These are phyloP conservation scores for Paramisgurnus dabryanus DNA, from an alignment of 2,113 vertebrate species.

Conservation along the genomic window DNA sequence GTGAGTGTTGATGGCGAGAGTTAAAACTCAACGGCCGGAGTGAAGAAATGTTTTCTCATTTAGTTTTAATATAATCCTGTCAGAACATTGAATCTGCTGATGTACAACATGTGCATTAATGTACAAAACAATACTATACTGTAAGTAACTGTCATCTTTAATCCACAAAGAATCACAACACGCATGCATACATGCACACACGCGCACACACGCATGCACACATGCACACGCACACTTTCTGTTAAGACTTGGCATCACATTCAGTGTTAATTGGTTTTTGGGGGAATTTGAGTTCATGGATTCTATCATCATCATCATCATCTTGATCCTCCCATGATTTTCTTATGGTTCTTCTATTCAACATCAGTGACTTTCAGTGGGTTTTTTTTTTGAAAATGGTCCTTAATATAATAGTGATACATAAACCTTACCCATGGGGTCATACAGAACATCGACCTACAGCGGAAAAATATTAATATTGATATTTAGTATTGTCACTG, in stretches of 20 bases:
- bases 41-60: too few relatives aligned
- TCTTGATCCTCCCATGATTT: too few relatives aligned
- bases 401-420: too few relatives aligned
- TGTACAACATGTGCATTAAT: neutral
- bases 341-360: neutral
- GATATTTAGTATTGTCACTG: too few relatives aligned
- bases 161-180: too few relatives aligned
- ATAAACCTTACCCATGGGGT: too few relatives aligned
- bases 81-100: neutral
- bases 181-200: too few relatives aligned
- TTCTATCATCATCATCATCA: too few relatives aligned
- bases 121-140: neutral
- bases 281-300: neutral
- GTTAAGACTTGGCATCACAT: neutral
- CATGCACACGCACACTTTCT: neutral
- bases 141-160: too few relatives aligned
- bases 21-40: too few relatives aligned
- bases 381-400: neutral
- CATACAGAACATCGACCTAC: too few relatives aligned
- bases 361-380: neutral
- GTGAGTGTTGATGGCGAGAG: neutral
- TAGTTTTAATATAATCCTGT: neutral
- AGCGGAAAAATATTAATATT: too few relatives aligned
- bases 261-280: neutral
- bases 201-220: neutral